Base-by-base conservation (phyloP, 2,888 invertebrate genomes). In the Protonemura montana region DNA sequence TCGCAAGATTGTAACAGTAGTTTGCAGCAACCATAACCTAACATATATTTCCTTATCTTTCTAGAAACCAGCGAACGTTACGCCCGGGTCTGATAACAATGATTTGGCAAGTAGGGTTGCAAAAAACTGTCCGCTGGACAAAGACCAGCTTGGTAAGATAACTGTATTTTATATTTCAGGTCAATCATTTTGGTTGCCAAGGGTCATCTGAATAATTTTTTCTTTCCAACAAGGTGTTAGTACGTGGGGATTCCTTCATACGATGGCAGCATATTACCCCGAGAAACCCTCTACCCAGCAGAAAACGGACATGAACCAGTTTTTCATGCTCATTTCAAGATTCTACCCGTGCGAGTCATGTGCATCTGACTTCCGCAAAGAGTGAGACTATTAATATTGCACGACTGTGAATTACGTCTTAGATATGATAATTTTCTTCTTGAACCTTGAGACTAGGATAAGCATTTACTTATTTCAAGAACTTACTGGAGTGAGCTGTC, bases 191-290 rank as follows among this genome's bases (percentile, higher is more conserved):
- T 25, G n/a, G n/a, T n/a, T n/a, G n/a, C 26, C 13, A 25, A 6
- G 16, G 27, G 26, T 21, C 16, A 5, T 30, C 16, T 27, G 42
- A 82, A 25, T 28, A 85, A 26, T 82, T 35, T 21, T 21, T 13
- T 7, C 83, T 7, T 42, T 3, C 35, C 35, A 35, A 6, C 7
- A 85, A 90, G 95, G 94, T 0, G 93, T 94, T 3, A 94, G 94
- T 85, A 96, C 99, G 0, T 99, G 99, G 99, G 95, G 96, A 6
- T 94, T 99, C 89, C 93, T 99, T 0, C 99, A 99, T 90, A 97
- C 99, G 0, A 98, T 99, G 95, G 98, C 98, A 1, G 97, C 98
- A 0, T 97, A 98, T 91, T 99, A 95, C 92, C 98, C 99, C 0
- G 95, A 96, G 3, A 94, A 94, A 89, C 99, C 99, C 0, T 94